These are phyloP conservation scores for Helicoverpa assulta DNA, from an alignment of 2,888 invertebrate genomes.

Conservation along the genomic window DNA sequence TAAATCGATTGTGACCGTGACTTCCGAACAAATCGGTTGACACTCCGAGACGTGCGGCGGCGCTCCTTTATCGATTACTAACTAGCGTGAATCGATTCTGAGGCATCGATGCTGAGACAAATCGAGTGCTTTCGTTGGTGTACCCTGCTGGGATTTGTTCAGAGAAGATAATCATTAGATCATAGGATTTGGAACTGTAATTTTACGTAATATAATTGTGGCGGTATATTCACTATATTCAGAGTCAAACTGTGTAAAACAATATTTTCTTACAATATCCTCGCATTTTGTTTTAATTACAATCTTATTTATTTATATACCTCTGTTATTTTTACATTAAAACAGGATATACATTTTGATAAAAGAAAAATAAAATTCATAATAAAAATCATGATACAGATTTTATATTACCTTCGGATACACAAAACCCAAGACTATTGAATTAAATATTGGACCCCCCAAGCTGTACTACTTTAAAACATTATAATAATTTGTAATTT, in stretches of 20 bases:
- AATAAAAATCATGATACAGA: too few relatives aligned
- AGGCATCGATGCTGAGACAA: constrained; percentile 72
- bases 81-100: constrained; percentile 79
- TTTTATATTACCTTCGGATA: too few relatives aligned
- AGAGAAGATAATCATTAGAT: background rate
- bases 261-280: too few relatives aligned
- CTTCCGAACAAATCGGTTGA: constrained; percentile 76
- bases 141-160: constrained; percentile 23
- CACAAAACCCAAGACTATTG: too few relatives aligned
- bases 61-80: constrained; percentile 73
- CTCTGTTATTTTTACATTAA: too few relatives aligned
- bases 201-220: background rate
- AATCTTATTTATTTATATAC: too few relatives aligned
- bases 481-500: constrained; percentile 14
- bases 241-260: too few relatives aligned
- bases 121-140: constrained; percentile 54
- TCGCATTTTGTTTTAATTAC: too few relatives aligned
- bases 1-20: constrained; percentile 70
- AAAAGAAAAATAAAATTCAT: too few relatives aligned
- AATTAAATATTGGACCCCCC: constrained; percentile 18
- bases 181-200: too few relatives aligned
- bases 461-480: constrained; percentile 19
- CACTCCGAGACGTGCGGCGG: constrained; percentile 65
- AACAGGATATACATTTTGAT: too few relatives aligned
- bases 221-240: too few relatives aligned